Percentiles rank a stretch among this genome's conserved stretches.
These are phyloP conservation scores for Pelecanus crispus DNA, from an alignment of 2,113 vertebrate genomes.

Conservation along the genomic window DNA sequence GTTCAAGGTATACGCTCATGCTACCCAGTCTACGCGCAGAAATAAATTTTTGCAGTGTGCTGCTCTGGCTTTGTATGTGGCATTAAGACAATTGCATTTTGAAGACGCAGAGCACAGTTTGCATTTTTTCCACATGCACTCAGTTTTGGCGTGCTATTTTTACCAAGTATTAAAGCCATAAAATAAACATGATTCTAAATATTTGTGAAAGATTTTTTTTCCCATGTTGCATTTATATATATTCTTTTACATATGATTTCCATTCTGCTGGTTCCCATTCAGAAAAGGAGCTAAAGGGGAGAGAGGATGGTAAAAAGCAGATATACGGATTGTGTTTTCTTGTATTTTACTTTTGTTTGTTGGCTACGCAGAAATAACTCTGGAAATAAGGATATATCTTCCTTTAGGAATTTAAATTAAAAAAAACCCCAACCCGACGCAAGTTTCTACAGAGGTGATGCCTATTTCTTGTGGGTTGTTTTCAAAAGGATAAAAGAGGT, in stretches of 20 bases:
- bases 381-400: neutral
- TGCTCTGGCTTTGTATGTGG: neutral
- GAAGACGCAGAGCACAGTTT: neutral
- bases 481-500: neutral
- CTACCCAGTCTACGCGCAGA: neutral
- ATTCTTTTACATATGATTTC: neutral
- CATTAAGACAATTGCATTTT: neutral
- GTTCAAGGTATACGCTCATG: neutral
- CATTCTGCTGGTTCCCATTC: neutral
- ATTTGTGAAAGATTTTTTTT: neutral
- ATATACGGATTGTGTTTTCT: neutral
- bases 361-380: neutral
- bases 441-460: neutral
- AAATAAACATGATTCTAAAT: constrained; percentile 42
- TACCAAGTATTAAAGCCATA: constrained; percentile 8
- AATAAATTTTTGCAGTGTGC: neutral
- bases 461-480: neutral
- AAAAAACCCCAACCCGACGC: accelerated
- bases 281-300: neutral
- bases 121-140: constrained; percentile 34
- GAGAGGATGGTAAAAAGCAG: neutral
- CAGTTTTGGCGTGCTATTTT: constrained; percentile 35
- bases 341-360: neutral
- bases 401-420: neutral
- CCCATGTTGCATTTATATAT: neutral